Evolutionary conservation across 2,888 invertebrate genomes (phyloP), one percentile per base, ranked within the genome.

Genomic region (Diarsia dahlii): DNA sequence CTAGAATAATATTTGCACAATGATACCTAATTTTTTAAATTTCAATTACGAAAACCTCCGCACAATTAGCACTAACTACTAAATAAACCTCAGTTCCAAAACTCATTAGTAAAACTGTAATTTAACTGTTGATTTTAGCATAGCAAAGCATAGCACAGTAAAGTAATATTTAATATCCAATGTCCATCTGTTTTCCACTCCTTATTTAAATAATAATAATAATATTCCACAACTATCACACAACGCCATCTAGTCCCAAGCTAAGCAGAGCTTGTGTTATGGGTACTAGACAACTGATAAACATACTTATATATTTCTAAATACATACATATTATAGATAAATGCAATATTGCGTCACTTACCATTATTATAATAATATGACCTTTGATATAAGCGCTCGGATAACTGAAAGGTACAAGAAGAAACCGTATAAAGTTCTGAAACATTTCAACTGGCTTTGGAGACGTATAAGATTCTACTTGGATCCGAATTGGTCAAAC

Each of bases 301-400:
- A n/a, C n/a, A n/a, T n/a, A n/a, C n/a, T n/a, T n/a, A n/a, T n/a
- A n/a, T n/a, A n/a, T n/a, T n/a, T n/a, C n/a, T n/a, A n/a, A n/a
- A n/a, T n/a, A n/a, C n/a, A n/a, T n/a, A n/a, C n/a, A n/a, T n/a
- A n/a, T n/a, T n/a, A n/a, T n/a, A n/a, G n/a, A n/a, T n/a, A n/a
- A n/a, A n/a, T n/a, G n/a, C 66, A 74, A 70, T 74, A 68, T 71
- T 84, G 13, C 68, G 68, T 58, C 52, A 58, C 62, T 64, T 3
- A 15, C 2, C 34, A 60, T 74, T 67, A 60, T 71, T 67, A 67
- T 65, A 63, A 67, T 65, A 63, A 48, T 84, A 52, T 64, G 58
- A 84, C 69, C 73, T 74, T 60, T 84, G 80, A 79, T 60, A 60
- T 78, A 78, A 83, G n/a, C 18, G 12, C 10, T 73, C 45, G 39